Evolutionary conservation across 2,797 vertebrate genomes (phyloP).

Genomic region (Amazona ochrocephala): DNA sequence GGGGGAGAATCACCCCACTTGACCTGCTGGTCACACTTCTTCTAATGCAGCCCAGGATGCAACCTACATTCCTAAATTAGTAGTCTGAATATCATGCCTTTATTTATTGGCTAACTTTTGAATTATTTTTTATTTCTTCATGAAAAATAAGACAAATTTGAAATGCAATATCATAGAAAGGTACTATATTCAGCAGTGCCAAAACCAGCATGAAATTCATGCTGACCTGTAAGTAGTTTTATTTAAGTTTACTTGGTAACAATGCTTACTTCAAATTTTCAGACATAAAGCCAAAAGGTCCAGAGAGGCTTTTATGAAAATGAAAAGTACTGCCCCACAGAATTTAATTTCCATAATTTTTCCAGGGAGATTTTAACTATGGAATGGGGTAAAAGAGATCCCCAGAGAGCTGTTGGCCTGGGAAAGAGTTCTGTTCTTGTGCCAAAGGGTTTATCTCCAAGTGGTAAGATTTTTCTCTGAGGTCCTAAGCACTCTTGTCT

Average conservation of each 20-base stretch:
- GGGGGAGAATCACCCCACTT: too few species aligned
- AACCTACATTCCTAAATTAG: not conserved
- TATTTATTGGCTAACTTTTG: not conserved
- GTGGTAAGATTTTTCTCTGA: not conserved
- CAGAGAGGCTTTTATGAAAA: conserved; percentile 5
- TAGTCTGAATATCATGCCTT: not conserved
- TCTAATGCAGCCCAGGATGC: not conserved
- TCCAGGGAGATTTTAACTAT: not conserved
- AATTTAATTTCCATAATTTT: conserved; percentile 23
- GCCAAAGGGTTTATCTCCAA: conserved; percentile 26
- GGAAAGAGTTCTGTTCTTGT: not conserved
- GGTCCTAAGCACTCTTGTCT: not conserved
- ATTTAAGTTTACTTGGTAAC: not conserved
- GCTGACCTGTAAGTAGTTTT: not conserved
- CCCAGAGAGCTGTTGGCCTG: not conserved
- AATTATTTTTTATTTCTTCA: not conserved
- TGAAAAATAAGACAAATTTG: not conserved
- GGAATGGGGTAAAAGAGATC: not conserved
- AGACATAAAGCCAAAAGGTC: not conserved
- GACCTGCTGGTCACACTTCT: not conserved
- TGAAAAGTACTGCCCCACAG: not conserved
- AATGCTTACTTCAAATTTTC: not conserved
- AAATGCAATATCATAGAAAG: not conserved
- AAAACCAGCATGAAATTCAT: not conserved
- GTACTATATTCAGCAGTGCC: not conserved